Evolutionary conservation across 1,140 invertebrate genomes (phyloP), one percentile per base, ranked within the genome.

Genomic region (Philopotamus ludificatus): DNA sequence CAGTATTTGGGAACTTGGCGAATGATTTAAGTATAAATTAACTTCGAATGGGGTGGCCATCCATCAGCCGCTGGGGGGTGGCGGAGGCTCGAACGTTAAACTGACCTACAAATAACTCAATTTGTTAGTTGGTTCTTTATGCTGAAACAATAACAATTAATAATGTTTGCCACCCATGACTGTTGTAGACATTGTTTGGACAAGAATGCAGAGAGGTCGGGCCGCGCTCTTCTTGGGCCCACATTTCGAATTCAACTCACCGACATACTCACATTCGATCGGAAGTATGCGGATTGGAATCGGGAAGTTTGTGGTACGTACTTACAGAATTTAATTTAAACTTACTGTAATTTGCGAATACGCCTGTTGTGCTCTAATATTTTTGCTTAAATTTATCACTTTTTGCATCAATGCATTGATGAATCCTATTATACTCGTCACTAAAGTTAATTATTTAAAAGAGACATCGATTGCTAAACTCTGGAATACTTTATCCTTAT

Each of bases 81-180:
- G 28, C 4, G 28, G 28, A 34, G 12, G 12, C 28, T 12, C 4
- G 12, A 34, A 34, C 44, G 41, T 22, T 57, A 15, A 23, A 54
- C 57, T 60, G 28, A 51, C 47, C 28, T 12, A 65, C 66, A 58
- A 68, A 68, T 68, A 68, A 68, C 66, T 68, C 66, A 65, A 64
- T 68, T 65, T 68, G 66, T 68, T 61, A 63, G 49, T 65, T 65
- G 55, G 57, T 68, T 68, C 62, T 68, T 68, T 68, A 68, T 68
- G 47, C 54, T 34, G n/a, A 41, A 68, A 68, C 66, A 68, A 68
- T 68, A 68, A 68, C 66, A 65, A 68, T 68, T 68, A 68, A 65
- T 68, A 68, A 65, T 57, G 44, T 41, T 54, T 62, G 21, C 60
- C 49, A 21, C 44, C 21, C 20, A n/a, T 1, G 18, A 44, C 42